These are phyloP conservation scores for Gobio gobio DNA, from an alignment of 2,113 vertebrate species.

Conservation along the genomic window DNA sequence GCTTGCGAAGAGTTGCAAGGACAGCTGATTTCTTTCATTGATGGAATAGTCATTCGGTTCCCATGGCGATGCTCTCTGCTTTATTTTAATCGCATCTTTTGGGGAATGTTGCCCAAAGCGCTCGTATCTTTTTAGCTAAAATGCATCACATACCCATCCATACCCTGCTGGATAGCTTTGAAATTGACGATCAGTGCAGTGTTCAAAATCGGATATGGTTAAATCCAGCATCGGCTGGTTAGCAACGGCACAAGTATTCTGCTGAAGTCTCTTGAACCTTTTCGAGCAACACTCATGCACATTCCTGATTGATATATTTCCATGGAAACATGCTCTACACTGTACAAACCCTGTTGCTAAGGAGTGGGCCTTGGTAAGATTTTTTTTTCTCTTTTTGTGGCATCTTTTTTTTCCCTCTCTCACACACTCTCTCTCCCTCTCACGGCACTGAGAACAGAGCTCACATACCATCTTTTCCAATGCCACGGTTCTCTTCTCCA, in stretches of 20 bases:
- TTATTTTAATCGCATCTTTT: conserved; percentile 19
- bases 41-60: conserved; percentile 17
- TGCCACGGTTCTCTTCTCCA: conserved; percentile 27
- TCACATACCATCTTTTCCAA: conserved; percentile 52
- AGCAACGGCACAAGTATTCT: conserved; percentile 74
- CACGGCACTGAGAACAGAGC: conserved; percentile 59
- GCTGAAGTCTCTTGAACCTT: conserved; percentile 80
- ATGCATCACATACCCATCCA: conserved; percentile 2
- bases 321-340: conserved; percentile 87
- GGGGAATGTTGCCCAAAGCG: background rate
- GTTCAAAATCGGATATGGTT: background rate
- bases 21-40: conserved; percentile 22
- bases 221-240: conserved; percentile 43
- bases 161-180: background rate
- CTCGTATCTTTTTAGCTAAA: background rate
- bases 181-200: conserved; percentile 12
- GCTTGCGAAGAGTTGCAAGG: conserved; percentile 19
- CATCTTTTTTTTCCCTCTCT: conserved; percentile 57
- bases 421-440: conserved; percentile 48
- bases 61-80: background rate
- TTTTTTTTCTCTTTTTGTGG: conserved; percentile 67
- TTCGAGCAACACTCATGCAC: conserved; percentile 84
- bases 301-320: conserved; percentile 92
- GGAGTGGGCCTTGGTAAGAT: conserved; percentile 75
- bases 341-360: conserved; percentile 74